These are phyloP conservation scores for Atethmia centrago DNA, from an alignment of 2,888 invertebrate genomes.

Conservation along the genomic window DNA sequence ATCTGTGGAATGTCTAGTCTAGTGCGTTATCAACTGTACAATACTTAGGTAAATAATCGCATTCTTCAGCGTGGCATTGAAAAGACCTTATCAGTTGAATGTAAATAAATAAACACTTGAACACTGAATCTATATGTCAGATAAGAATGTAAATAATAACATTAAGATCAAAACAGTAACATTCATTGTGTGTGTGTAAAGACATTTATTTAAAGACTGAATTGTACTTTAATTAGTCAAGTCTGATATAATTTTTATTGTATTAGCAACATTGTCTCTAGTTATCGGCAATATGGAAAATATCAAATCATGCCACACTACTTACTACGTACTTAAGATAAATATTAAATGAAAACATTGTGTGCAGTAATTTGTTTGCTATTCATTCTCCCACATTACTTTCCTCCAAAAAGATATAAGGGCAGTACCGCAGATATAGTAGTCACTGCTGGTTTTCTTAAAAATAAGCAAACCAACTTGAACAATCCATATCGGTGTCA, in stretches of 20 bases:
- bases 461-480: conserved; percentile 61
- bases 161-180: conserved; percentile 28
- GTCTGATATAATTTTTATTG: conserved; percentile 9
- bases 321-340: neutral
- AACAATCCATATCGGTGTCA: conserved; percentile 70
- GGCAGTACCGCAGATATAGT: neutral
- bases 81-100: conserved; percentile 51
- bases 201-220: conserved; percentile 21
- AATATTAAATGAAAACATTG: neutral
- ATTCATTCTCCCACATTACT: neutral
- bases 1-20: conserved; percentile 14
- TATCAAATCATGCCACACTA: conserved; percentile 2
- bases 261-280: neutral
- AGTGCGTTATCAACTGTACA: conserved; percentile 18
- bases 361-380: neutral
- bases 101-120: conserved; percentile 61
- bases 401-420: neutral
- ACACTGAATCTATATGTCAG: conserved; percentile 42
- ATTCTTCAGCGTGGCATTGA: conserved; percentile 46
- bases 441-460: neutral
- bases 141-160: conserved; percentile 59
- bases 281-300: conserved; percentile 1
- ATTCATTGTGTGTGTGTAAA: conserved; percentile 35
- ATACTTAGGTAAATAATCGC: conserved; percentile 29
- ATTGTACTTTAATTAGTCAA: conserved; percentile 20